Evolutionary conservation across 2,888 invertebrate species (phyloP), one percentile per base, ranked within the genome.

Genomic region (Ctenicera cuprea): DNA sequence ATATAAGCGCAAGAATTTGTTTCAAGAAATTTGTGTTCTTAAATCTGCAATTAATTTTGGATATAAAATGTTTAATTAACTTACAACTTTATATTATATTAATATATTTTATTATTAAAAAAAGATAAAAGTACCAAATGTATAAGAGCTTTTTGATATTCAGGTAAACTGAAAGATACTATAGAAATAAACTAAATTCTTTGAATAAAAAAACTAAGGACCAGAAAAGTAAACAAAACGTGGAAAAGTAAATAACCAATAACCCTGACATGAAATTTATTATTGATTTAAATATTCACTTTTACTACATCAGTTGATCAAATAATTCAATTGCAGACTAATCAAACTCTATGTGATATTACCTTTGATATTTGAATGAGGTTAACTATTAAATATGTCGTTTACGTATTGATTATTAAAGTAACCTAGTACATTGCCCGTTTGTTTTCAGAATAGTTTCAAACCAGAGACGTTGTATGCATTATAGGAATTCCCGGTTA

Each of bases 401-500:
- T 50, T 64, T 64, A 38, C 8, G 20, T 59, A 59, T 59, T 38
- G 38, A 59, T 20, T 12, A 33, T 12, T 26, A 12, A 11, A 1
- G n/a, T n/a, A n/a, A n/a, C n/a, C 14, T 38, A 8, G 66, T 54
- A 54, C 54, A 30, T 41, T 57, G 57, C 16, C 57, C 41, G 18
- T n/a, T 20, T 20, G 16, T 16, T 30, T 22, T 38, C n/a, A 14
- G 0, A 12, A 33, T 16, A 59, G 37, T 59, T 57, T 57, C 37
- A 57, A 3, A 2, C 33, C 2, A 38, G 18, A 16, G 37, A 14
- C 37, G 37, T 57, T 33, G 38, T 38, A 45, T 62, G 45, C 14
- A n/a, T 45, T 62, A 62, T 30, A 45, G 43, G 45, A 62, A 62
- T 62, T 62, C 30, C 62, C 62, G 4, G n/a, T 62, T 62, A 62